Percentiles rank a stretch among this genome's conserved stretches.
These are phyloP conservation scores for Ferrisia virgata DNA, from an alignment of 2,888 invertebrate genomes.

Conservation along the genomic window DNA sequence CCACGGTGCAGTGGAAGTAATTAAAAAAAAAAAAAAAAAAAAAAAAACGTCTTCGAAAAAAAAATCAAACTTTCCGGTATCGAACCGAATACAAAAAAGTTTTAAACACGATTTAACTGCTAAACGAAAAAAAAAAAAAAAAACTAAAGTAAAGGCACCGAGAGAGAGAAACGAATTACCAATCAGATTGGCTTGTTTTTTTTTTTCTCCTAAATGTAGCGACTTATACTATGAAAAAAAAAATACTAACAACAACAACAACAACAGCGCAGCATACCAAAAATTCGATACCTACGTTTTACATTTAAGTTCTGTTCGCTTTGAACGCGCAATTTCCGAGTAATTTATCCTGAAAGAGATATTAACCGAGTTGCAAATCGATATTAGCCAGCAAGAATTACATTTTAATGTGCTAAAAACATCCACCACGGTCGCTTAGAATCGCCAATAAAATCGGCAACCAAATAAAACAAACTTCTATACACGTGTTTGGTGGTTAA, in stretches of 20 bases:
- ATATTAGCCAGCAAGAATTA: constrained; percentile 24
- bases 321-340: background rate
- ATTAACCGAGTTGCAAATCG: constrained; percentile 21
- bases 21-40: background rate
- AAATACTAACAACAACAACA: too few species aligned
- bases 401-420: constrained; percentile 23
- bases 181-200: constrained; percentile 21
- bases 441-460: background rate
- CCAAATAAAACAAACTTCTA: background rate
- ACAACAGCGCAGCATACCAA: too few species aligned
- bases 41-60: constrained; percentile 5
- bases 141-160: too few species aligned
- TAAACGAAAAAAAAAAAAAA: background rate
- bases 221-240: too few species aligned
- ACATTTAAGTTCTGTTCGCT: too few species aligned
- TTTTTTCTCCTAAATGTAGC: too few species aligned
- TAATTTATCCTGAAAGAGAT: constrained; percentile 24
- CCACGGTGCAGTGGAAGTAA: background rate
- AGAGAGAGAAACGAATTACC: background rate
- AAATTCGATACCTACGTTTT: background rate
- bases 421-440: background rate
- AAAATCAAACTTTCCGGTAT: background rate
- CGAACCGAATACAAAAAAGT: constrained; percentile 4
- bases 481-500: constrained; percentile 2
- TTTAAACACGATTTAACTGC: constrained; percentile 16